phyloP scores from a whole-genome alignment of 2,797 vertebrate genomes.

The Remorina albescens region DNA sequence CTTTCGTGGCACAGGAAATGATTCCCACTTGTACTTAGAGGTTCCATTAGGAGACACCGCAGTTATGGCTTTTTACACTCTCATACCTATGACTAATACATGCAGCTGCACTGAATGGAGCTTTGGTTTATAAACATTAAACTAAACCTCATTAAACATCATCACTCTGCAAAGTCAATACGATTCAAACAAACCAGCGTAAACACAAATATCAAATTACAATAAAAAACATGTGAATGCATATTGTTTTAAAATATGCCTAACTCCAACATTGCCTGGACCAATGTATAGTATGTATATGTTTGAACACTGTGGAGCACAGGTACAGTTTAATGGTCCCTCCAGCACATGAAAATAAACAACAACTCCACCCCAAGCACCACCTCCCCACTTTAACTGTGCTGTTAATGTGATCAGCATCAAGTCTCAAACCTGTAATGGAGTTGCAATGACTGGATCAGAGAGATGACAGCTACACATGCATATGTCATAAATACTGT shows the following conservation, averaged over 20 bases:
- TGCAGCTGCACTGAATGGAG: conserved; percentile 22
- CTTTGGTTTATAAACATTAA: conserved; percentile 33
- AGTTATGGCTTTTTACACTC: conserved; percentile 26
- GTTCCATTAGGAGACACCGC: neutral
- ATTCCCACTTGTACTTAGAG: neutral
- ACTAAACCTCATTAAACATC: conserved; percentile 59
- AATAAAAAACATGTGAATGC: conserved; percentile 47
- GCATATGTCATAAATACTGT: conserved; percentile 31
- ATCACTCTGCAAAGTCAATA: conserved; percentile 70
- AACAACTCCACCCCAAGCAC: neutral
- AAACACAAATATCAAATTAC: conserved; percentile 45
- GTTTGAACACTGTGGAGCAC: conserved; percentile 49
- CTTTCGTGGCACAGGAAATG: neutral
- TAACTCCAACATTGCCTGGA: conserved; percentile 4
- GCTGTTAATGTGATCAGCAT: conserved; percentile 52
- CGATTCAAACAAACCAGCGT: conserved; percentile 47
- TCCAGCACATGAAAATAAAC: conserved; percentile 18
- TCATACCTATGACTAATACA: conserved; percentile 2
- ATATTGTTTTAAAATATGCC: conserved; percentile 41
- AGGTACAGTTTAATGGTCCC: conserved; percentile 56
- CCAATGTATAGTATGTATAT: conserved; percentile 36
- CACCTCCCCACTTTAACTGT: neutral
- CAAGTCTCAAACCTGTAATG: conserved; percentile 39
- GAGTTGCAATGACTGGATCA: conserved; percentile 46
- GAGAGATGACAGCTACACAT: conserved; percentile 50